Evolutionary conservation across 2,797 vertebrate species (phyloP), one percentile per base, ranked within the genome.

Genomic region (Pelobates cultripes): DNA sequence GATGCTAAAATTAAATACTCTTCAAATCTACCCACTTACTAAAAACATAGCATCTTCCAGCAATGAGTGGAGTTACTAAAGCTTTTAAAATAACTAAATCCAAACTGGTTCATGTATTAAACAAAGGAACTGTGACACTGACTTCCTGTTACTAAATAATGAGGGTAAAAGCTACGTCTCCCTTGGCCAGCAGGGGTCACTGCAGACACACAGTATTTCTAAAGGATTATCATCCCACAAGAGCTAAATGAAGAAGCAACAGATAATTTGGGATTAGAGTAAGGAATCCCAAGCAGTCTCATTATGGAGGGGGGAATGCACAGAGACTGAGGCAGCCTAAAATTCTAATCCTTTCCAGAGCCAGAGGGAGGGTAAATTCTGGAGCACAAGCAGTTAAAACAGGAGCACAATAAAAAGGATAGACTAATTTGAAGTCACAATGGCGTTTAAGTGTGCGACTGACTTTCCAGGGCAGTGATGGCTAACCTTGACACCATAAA

Each of bases 201-300:
- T 75, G 66, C 72, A 13, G 63, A 68, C 70, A 78, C 40, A n/a
- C 81, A 53, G n/a, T 43, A 3, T 41, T 40, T 14, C 2, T 7
- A 47, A n/a, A 44, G 71, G 76, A 78, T 78, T 79, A 79, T 64
- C 41, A 68, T 44, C 43, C 71, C 53, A 64, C 14, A 42, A 53
- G 43, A 82, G 75, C 75, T 78, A 78, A 68, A 80, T n/a, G 73
- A 79, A 83, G 81, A 74, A 70, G 73, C 79, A 75, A 43, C 73
- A 75, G 67, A 43, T 81, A 73, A 73, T 60, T 64, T 55, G 12
- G 44, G 85, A 78, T 83, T 74, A 73, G 75, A 57, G 75, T 67
- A 73, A 77, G 75, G 78, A 70, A 74, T 43, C 28, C 45, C n/a
- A 66, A 71, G 53, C 61, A 68, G 78, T 70, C 75, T 77, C 75